Evolutionary conservation across 2,797 vertebrate species (phyloP).

Genomic region (Eleutherodactylus coqui): DNA sequence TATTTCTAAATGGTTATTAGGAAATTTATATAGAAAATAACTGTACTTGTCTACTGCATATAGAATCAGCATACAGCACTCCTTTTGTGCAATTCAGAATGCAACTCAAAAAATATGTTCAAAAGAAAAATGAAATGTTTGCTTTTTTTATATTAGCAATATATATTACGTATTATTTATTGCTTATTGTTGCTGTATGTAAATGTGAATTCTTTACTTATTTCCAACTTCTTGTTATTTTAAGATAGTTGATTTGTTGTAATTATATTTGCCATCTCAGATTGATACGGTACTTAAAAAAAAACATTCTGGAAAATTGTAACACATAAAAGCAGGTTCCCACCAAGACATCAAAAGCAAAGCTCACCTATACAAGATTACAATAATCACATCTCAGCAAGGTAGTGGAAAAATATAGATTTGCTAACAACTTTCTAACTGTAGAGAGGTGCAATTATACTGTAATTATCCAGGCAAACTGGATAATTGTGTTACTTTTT

Average conservation of each 20-base stretch:
- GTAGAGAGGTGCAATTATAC: conserved; percentile 54
- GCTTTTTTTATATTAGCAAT: background rate
- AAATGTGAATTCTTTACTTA: background rate
- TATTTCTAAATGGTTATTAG: background rate
- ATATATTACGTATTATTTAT: background rate
- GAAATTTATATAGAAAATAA: too few species aligned
- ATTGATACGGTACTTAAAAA: conserved; percentile 3
- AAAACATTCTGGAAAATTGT: conserved; percentile 22
- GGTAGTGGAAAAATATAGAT: conserved; percentile 61
- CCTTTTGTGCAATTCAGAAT: background rate
- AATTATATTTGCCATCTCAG: conserved; percentile 36
- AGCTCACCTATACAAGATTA: conserved; percentile 55
- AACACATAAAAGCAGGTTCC: conserved; percentile 35
- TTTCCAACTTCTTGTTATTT: background rate
- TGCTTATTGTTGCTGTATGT: background rate
- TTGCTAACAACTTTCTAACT: conserved; percentile 58
- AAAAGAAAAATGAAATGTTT: background rate
- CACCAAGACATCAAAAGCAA: conserved; percentile 44
- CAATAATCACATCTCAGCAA: conserved; percentile 58
- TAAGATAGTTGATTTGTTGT: conserved; percentile 12
- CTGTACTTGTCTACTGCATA: background rate
- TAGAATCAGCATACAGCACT: background rate
- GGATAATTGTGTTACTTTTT: conserved; percentile 50
- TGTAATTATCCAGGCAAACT: conserved; percentile 57
- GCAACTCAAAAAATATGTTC: background rate